Evolutionary conservation across 2,888 invertebrate genomes (phyloP).

Genomic region (Acheta domesticus): DNA sequence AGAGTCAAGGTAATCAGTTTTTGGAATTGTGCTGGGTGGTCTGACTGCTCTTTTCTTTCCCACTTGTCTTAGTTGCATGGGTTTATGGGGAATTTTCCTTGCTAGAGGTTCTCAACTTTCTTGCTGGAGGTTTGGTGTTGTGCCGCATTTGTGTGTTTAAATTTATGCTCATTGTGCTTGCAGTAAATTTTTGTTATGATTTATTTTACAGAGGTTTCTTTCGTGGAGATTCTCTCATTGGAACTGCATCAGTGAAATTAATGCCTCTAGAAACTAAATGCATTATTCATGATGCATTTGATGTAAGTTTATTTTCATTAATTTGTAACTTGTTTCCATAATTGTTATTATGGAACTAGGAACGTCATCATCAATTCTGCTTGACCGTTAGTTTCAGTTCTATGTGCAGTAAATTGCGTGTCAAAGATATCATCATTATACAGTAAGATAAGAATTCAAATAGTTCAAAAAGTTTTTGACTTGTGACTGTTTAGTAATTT

Average conservation of each 20-base stretch:
- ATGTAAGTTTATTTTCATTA: constrained; percentile 63
- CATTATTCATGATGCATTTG: constrained; percentile 86
- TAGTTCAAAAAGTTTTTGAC: too few species aligned
- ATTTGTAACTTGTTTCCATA: constrained; percentile 18
- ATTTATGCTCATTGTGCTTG: too few species aligned
- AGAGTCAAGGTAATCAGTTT: constrained; percentile 20
- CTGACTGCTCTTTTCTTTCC: not conserved
- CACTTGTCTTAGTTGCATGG: too few species aligned
- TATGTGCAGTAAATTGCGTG: not conserved
- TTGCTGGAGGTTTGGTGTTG: too few species aligned
- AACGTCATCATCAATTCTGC: not conserved
- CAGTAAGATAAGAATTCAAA: too few species aligned
- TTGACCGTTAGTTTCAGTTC: not conserved
- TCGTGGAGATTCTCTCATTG: constrained; percentile 80
- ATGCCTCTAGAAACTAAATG: constrained; percentile 85
- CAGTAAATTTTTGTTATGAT: not conserved
- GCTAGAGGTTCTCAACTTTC: too few species aligned
- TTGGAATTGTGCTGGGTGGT: not conserved
- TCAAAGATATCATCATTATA: too few species aligned
- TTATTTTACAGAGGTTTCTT: constrained; percentile 84
- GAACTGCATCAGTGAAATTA: constrained; percentile 77
- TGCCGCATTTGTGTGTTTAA: too few species aligned
- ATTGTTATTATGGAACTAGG: not conserved
- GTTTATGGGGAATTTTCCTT: too few species aligned
- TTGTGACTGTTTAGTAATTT: too few species aligned